Evolutionary conservation across 2,113 vertebrate species (phyloP), one percentile per base, ranked within the genome.

Genomic region (Hystrix brachyura): DNA sequence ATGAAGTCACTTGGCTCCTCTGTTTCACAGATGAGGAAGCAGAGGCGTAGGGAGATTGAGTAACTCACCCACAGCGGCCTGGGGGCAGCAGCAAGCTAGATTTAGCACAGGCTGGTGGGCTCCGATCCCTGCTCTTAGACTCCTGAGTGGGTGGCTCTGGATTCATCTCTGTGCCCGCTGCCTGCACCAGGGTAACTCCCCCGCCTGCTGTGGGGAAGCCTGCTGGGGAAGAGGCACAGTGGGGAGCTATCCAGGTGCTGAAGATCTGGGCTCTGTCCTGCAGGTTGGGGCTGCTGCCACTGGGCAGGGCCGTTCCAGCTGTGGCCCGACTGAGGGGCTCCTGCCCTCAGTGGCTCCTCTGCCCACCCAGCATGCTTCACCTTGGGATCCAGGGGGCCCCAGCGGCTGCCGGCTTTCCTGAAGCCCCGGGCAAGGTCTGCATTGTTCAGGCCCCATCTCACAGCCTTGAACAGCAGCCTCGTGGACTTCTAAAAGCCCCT

Each of bases 151-250:
- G 59, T 1, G 17, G 55, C 34, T 19, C 80, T 64, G 23, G 27
- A 1, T 15, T 78, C 32, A 34, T n/a, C 34, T 64, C 83, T 65
- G 89, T 7, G 38, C 12, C 71, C 38, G 27, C 10, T 15, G 65
- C 17, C 65, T 4, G 8, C 12, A 55, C 19, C 57, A 13, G 60
- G 67, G 60, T 23, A 34, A 10, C 72, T 64, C 27, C 3, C 7
- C 7, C 27, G 17, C 32, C 69, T 83, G 23, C 17, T 6, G 2
- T 13, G 38, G 62, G 8, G 12, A n/a, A 82, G 57, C n/a, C 82
- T n/a, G 21, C 67, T 14, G 15, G 25, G 67, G 27, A 1, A 5
- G 46, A 27, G n/a, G 8, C 0, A 0, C 11, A 5, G 57, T 1
- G 0, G 53, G 83, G 69, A 55, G 60, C 53, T 62, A 62, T 69